phyloP scores from a whole-genome alignment of 2,797 vertebrate genomes.

The Anguilla megastoma region DNA sequence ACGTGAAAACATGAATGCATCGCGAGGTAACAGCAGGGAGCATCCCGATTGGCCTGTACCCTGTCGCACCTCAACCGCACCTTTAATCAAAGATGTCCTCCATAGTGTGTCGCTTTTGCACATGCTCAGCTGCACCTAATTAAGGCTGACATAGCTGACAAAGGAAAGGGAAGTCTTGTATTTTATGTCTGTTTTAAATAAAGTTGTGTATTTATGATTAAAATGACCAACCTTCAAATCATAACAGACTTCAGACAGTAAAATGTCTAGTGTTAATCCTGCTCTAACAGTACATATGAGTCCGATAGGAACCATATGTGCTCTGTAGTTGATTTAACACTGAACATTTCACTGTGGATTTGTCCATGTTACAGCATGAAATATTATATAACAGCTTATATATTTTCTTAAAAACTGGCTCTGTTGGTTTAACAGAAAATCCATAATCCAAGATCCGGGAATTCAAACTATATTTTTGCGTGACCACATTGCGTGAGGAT shows the following conservation, averaged over 20 bases:
- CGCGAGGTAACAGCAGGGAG: not conserved
- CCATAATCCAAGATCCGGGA: not conserved
- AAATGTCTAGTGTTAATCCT: too few species aligned
- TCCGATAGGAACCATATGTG: too few species aligned
- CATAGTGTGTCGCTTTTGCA: not conserved
- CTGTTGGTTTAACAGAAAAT: too few species aligned
- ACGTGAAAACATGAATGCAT: not conserved
- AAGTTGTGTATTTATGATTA: not conserved
- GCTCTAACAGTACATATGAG: too few species aligned
- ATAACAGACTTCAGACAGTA: too few species aligned
- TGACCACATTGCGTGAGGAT: not conserved
- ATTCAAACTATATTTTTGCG: not conserved
- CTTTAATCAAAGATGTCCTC: not conserved
- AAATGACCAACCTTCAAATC: too few species aligned
- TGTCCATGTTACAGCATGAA: too few species aligned
- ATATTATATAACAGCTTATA: too few species aligned
- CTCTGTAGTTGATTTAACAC: too few species aligned
- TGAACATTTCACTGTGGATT: too few species aligned
- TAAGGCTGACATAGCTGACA: not conserved
- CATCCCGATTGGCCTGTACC: not conserved
- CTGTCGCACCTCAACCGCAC: too few species aligned
- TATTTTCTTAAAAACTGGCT: too few species aligned
- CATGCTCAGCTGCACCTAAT: not conserved
- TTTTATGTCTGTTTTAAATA: not conserved
- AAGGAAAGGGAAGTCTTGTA: not conserved